phyloP scores from a whole-genome alignment of 2,888 invertebrate genomes.

The Eristalinus sepulchralis region DNA sequence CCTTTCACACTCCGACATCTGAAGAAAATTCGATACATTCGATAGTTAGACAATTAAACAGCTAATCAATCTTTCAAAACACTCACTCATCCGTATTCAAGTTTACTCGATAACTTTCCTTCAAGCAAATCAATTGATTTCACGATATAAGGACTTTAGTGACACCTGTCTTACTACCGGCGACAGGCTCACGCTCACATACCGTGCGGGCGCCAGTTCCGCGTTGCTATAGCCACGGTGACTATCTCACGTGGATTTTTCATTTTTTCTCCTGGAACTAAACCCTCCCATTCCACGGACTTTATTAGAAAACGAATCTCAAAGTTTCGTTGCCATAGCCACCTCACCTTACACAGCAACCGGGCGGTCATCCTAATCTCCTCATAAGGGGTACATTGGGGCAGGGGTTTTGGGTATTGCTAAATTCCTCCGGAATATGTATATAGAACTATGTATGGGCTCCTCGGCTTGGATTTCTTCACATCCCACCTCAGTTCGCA shows the following conservation, averaged over 20 bases:
- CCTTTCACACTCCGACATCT: too few relatives aligned
- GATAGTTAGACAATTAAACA: too few relatives aligned
- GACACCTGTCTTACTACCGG: background rate
- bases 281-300: constrained; percentile 3
- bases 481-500: background rate
- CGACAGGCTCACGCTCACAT: background rate
- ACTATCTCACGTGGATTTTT: constrained; percentile 31
- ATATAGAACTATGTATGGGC: background rate
- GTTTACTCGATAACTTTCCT: too few relatives aligned
- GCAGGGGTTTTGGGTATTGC: background rate
- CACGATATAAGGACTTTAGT: background rate
- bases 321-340: constrained; percentile 44
- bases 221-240: background rate
- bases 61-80: too few relatives aligned
- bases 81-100: too few relatives aligned
- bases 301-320: constrained; percentile 26
- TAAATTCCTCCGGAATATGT: background rate
- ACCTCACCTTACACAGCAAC: constrained; percentile 43
- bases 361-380: constrained; percentile 53
- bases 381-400: background rate
- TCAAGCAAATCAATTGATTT: background rate
- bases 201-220: background rate
- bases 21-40: too few relatives aligned
- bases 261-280: background rate
- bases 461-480: background rate